Conservation (phyloP, 1,140 invertebrate genomes). For the Saxidomus purpurata region DNA sequence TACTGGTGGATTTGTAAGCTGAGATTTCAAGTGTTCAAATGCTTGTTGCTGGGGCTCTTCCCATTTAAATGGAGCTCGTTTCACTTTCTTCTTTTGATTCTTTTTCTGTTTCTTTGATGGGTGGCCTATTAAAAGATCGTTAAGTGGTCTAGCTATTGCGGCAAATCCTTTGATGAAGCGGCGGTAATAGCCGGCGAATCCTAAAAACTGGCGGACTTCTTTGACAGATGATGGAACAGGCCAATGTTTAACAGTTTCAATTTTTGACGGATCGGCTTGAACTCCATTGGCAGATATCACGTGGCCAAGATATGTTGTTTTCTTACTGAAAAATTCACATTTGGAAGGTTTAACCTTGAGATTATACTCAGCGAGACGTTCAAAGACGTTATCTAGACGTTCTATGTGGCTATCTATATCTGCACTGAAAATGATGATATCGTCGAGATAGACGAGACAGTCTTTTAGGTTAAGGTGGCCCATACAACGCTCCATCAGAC, state of each 20-base stretch:
- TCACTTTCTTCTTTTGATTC: not conserved
- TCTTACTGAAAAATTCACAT: conserved; percentile 56
- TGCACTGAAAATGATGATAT: conserved; percentile 74
- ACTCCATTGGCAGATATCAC: conserved; percentile 73
- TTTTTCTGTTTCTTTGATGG: conserved; percentile 41
- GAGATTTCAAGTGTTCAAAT: conserved; percentile 48
- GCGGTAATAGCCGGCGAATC: conserved; percentile 75
- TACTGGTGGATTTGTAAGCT: conserved; percentile 63
- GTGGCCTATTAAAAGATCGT: conserved; percentile 66
- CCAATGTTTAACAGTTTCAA: conserved; percentile 76
- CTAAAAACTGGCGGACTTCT: conserved; percentile 79
- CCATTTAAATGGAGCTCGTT: conserved; percentile 30
- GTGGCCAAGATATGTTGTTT: conserved; percentile 73
- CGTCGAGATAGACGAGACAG: conserved; percentile 75
- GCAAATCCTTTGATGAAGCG: conserved; percentile 76
- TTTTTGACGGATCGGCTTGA: conserved; percentile 76
- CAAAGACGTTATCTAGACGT: conserved; percentile 74
- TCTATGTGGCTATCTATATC: conserved; percentile 71
- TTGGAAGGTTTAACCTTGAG: conserved; percentile 71
- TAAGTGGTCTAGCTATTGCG: conserved; percentile 69
- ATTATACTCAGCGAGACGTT: conserved; percentile 65
- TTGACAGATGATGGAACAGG: conserved; percentile 78
- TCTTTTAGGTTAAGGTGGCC: conserved; percentile 27
- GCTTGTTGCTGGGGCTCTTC: conserved; percentile 19
- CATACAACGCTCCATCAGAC: conserved; percentile 12